Conservation (phyloP, 1,140 invertebrate species). For the Antheraea pernyi region DNA sequence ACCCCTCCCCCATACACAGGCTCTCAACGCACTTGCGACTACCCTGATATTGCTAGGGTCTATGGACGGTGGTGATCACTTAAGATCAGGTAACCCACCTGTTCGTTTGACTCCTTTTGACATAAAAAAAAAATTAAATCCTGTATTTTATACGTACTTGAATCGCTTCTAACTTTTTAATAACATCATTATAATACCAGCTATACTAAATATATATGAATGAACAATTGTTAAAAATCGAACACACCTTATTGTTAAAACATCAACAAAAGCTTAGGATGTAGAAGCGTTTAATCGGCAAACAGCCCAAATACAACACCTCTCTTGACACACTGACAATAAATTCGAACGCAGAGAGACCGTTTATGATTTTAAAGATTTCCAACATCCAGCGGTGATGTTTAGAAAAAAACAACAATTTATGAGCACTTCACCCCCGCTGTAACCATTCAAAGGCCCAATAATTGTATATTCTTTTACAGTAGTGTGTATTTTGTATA, state of each 20-base stretch:
- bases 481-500: slow-evolving; percentile 75
- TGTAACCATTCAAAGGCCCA: slow-evolving; percentile 75
- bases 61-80: no score
- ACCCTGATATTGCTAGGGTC: no score
- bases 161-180: no score
- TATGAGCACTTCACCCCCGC: slow-evolving; percentile 77
- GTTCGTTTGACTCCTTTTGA: no score
- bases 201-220: background rate
- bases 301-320: slow-evolving; percentile 54
- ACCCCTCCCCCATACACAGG: no score
- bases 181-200: background rate
- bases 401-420: slow-evolving; percentile 68
- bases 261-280: slow-evolving; percentile 14
- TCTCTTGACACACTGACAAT: slow-evolving; percentile 62
- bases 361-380: slow-evolving; percentile 73
- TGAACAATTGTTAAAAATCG: background rate
- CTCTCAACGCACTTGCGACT: no score
- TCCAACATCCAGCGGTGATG: slow-evolving; percentile 46
- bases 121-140: no score
- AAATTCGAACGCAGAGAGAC: slow-evolving; percentile 52
- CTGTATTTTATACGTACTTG: no score
- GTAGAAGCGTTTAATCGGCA: slow-evolving; percentile 63
- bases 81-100: no score
- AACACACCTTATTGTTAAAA: background rate
- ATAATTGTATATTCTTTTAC: slow-evolving; percentile 80